These are phyloP conservation scores for Penaeus vannamei DNA, from an alignment of 1,140 invertebrate genomes.

Conservation along the genomic window DNA sequence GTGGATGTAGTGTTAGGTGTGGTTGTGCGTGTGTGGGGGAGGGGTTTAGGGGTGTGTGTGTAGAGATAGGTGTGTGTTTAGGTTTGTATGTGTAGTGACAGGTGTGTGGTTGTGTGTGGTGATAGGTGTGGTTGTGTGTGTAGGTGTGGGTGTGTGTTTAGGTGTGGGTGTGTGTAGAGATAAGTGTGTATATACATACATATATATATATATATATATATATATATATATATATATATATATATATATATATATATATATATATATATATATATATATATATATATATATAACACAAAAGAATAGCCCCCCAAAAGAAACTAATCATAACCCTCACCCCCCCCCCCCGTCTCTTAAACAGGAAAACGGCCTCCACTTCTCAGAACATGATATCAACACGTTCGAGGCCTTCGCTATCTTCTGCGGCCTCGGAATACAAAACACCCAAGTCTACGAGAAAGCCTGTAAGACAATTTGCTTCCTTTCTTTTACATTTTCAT, in stretches of 20 bases:
- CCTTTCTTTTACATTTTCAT: too few species aligned
- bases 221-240: conserved; percentile 3
- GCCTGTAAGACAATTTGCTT: conserved; percentile 78
- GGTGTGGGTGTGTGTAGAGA: background rate
- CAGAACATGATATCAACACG: conserved; percentile 89
- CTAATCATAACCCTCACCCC: background rate
- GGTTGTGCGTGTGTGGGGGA: background rate
- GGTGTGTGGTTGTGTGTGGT: background rate
- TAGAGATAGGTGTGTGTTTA: background rate
- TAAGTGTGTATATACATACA: background rate
- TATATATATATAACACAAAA: background rate
- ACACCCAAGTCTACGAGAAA: conserved; percentile 97
- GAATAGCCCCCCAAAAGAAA: too few species aligned
- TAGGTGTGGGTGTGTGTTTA: background rate
- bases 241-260: background rate
- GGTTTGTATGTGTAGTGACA: background rate
- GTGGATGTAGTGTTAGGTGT: background rate
- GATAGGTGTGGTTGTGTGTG: background rate
- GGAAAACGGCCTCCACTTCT: conserved; percentile 87
- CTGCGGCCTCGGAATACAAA: conserved; percentile 96
- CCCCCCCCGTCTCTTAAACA: conserved; percentile 69
- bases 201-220: conserved; percentile 16
- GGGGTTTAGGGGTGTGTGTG: background rate
- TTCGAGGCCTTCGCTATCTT: conserved; percentile 98
- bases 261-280: background rate